Conservation (phyloP, 2,113 vertebrate species). For the Dasypus novemcinctus region DNA sequence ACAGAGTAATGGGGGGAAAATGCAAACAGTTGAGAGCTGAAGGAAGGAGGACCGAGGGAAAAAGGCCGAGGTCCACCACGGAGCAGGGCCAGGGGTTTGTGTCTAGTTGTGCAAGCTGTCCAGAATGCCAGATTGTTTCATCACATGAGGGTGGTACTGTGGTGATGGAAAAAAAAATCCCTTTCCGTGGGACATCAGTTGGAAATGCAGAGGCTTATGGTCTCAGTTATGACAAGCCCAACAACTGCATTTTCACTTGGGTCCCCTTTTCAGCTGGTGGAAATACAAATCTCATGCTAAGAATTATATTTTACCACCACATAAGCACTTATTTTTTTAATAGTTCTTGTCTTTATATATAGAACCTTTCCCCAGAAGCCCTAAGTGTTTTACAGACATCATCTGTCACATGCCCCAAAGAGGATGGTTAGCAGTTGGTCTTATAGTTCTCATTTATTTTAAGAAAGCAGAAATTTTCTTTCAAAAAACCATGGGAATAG, state of each 20-base stretch:
- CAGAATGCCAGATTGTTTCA: slow-evolving; percentile 26
- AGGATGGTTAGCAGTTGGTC: neutral
- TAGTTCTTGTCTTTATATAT: slow-evolving; percentile 44
- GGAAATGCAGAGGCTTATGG: neutral
- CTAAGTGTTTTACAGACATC: slow-evolving; percentile 3
- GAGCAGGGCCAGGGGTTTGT: neutral
- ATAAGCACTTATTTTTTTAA: slow-evolving; percentile 42
- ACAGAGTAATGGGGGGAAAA: neutral
- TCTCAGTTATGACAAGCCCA: neutral
- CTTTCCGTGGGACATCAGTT: neutral
- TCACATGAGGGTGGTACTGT: neutral
- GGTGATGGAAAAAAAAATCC: neutral
- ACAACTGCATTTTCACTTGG: neutral
- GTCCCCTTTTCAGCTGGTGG: neutral
- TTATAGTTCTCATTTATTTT: slow-evolving; percentile 63
- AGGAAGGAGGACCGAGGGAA: neutral
- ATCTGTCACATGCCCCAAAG: slow-evolving; percentile 24
- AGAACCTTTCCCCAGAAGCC: neutral
- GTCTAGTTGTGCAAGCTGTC: neutral
- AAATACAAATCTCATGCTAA: slow-evolving; percentile 26
- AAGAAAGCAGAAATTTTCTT: slow-evolving; percentile 66
- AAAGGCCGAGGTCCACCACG: neutral
- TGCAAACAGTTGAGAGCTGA: neutral
- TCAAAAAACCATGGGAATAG: slow-evolving; percentile 45
- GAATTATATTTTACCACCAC: slow-evolving; percentile 4